phyloP scores from a whole-genome alignment of 2,797 vertebrate species.

The Peromyscus eremicus region DNA sequence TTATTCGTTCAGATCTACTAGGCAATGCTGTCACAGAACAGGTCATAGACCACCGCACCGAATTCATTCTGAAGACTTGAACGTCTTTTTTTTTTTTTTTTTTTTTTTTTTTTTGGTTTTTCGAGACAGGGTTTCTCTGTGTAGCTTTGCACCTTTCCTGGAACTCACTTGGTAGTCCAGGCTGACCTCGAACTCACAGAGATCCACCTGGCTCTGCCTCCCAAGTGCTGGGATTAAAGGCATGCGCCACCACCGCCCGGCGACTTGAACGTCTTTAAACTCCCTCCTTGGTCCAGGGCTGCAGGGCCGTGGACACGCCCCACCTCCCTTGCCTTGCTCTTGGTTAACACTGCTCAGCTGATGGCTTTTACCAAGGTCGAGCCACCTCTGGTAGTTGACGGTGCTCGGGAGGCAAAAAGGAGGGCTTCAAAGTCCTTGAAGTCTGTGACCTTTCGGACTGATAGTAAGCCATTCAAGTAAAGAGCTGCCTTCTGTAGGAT shows the following conservation, averaged over 20 bases:
- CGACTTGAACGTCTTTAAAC: neutral
- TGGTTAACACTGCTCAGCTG: neutral
- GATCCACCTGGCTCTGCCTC: too few relatives aligned
- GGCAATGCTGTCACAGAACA: neutral
- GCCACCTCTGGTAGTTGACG: neutral
- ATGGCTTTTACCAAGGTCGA: neutral
- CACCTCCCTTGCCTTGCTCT: neutral
- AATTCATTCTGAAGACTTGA: neutral
- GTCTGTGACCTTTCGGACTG: neutral
- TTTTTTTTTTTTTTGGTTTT: too few relatives aligned
- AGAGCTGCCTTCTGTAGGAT: neutral
- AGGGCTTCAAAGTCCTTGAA: neutral
- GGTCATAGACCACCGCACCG: neutral
- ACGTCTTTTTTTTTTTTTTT: too few relatives aligned
- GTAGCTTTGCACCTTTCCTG: too few relatives aligned
- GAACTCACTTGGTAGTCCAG: too few relatives aligned
- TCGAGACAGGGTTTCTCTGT: too few relatives aligned
- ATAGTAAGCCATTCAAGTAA: neutral
- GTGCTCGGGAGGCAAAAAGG: neutral
- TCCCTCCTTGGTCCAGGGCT: neutral
- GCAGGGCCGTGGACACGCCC: neutral
- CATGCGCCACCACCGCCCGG: too few relatives aligned
- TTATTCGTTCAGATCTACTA: neutral
- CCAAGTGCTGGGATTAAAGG: too few relatives aligned
- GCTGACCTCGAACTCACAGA: too few relatives aligned